Base-by-base conservation (phyloP, 2,888 invertebrate genomes). In the Taphrorychus bicolor region DNA sequence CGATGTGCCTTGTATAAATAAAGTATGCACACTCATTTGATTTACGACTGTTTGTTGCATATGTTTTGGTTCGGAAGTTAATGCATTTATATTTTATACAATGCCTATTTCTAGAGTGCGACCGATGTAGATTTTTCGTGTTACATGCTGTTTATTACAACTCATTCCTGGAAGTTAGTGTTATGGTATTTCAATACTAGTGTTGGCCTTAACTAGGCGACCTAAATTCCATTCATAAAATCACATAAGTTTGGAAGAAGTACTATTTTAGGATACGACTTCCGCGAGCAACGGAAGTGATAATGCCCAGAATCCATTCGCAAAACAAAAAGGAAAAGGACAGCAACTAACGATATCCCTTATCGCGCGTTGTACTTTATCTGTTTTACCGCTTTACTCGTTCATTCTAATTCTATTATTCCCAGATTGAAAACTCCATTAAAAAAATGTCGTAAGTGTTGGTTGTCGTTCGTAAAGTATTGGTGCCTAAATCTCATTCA, bases 261-360 rank as follows among this genome's bases (percentile, higher is more conserved):
- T n/a, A n/a, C n/a, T n/a, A n/a, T n/a, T n/a, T n/a, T n/a, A n/a
- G n/a, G n/a, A n/a, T n/a, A 45, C 21, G 45, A 24, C 32, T 51
- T 61, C 62, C 62, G 42, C 24, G 21, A 41, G 24, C 16, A 52
- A n/a, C 64, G 57, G 64, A 64, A 51, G 23, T 16, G 11, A 58
- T 64, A 57, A 48, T 49, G 52, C 56, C 45, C 61, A 54, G 61
- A 53, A 61, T 54, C 18, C 56, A 63, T 63, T 63, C 41, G 62
- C 62, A 49, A 56, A 63, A 48, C 62, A 18, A 16, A 19, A 54
- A 1, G 3, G 11, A 32, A 32, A 32, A 32, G 32, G 32, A 32
- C 11, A 32, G n/a, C n/a, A n/a, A n/a, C n/a, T n/a, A n/a, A n/a
- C 11, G 32, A 32, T 32, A 32, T 32, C 9, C 32, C 32, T 32